These are phyloP conservation scores for Drosophila kepulauana DNA, from an alignment of 1,140 invertebrate genomes.

Conservation along the genomic window DNA sequence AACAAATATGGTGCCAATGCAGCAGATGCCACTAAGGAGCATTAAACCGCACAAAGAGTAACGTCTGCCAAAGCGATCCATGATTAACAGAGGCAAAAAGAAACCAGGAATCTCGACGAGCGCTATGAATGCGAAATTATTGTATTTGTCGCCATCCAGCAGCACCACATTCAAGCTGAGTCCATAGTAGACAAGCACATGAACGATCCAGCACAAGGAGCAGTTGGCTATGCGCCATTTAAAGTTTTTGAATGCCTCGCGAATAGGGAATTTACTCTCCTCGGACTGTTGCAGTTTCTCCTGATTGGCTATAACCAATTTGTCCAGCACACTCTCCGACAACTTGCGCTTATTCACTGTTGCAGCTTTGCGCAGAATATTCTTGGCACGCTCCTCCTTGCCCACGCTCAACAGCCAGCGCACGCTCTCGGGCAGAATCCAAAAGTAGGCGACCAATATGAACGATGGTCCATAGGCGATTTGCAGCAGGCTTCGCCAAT, in stretches of 20 bases:
- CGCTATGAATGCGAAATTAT: slow-evolving; percentile 90
- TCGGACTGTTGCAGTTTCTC: slow-evolving; percentile 78
- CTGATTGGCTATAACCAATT: slow-evolving; percentile 82
- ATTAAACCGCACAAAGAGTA: slow-evolving; percentile 87
- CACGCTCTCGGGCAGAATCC: slow-evolving; percentile 88
- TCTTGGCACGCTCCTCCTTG: slow-evolving; percentile 87
- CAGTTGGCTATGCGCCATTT: slow-evolving; percentile 88
- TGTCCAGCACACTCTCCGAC: slow-evolving; percentile 86
- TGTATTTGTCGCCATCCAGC: slow-evolving; percentile 90
- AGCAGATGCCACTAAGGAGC: slow-evolving; percentile 87
- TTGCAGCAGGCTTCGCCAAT: slow-evolving; percentile 90
- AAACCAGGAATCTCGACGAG: slow-evolving; percentile 91
- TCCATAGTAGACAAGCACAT: slow-evolving; percentile 92
- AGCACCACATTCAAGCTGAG: slow-evolving; percentile 92
- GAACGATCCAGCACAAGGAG: slow-evolving; percentile 89
- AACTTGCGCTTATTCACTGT: slow-evolving; percentile 89
- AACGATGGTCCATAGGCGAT: slow-evolving; percentile 89
- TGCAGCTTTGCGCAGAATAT: slow-evolving; percentile 88
- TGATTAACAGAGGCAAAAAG: slow-evolving; percentile 87
- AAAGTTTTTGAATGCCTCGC: slow-evolving; percentile 86
- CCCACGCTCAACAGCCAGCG: slow-evolving; percentile 91
- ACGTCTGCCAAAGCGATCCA: slow-evolving; percentile 88
- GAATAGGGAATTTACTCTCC: slow-evolving; percentile 84
- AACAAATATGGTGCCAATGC: slow-evolving; percentile 76
- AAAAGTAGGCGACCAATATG: slow-evolving; percentile 87